phyloP scores from a whole-genome alignment of 2,797 vertebrate species.

The Acanthis flammea region DNA sequence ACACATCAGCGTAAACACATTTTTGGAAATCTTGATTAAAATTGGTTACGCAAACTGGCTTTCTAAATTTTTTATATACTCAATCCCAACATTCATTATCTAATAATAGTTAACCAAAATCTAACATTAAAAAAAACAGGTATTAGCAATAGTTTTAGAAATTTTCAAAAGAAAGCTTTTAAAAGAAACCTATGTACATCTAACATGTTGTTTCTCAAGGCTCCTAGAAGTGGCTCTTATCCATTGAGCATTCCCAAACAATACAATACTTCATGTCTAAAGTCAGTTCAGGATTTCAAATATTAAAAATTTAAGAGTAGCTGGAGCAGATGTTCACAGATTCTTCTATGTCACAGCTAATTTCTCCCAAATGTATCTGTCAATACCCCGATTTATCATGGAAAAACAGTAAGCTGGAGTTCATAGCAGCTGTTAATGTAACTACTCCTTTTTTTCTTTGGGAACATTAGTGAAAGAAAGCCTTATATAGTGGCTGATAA shows the following conservation, averaged over 20 bases:
- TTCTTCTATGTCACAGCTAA: not conserved
- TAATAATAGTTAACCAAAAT: constrained; percentile 9
- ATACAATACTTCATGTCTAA: not conserved
- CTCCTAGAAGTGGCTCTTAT: not conserved
- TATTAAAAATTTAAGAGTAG: constrained; percentile 30
- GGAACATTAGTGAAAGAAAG: not conserved
- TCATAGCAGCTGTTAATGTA: not conserved
- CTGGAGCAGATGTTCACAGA: not conserved
- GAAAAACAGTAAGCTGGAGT: not conserved
- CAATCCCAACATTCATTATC: not conserved
- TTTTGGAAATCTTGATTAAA: constrained; percentile 9
- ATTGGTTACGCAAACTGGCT: not conserved
- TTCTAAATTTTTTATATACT: not conserved
- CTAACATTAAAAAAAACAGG: not conserved
- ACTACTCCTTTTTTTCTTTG: not conserved
- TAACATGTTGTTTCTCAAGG: not conserved
- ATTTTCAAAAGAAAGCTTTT: not conserved
- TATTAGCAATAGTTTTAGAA: not conserved
- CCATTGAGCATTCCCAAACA: not conserved
- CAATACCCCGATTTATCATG: not conserved
- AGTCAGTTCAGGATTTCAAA: not conserved
- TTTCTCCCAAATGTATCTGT: not conserved
- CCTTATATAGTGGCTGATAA: not conserved
- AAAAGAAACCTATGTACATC: not conserved
- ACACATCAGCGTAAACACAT: not conserved